Percentiles rank a stretch among this genome's conserved stretches.
Evolutionary conservation across 2,888 invertebrate genomes (phyloP).

Genomic region (Trissoscelio sp.): DNA sequence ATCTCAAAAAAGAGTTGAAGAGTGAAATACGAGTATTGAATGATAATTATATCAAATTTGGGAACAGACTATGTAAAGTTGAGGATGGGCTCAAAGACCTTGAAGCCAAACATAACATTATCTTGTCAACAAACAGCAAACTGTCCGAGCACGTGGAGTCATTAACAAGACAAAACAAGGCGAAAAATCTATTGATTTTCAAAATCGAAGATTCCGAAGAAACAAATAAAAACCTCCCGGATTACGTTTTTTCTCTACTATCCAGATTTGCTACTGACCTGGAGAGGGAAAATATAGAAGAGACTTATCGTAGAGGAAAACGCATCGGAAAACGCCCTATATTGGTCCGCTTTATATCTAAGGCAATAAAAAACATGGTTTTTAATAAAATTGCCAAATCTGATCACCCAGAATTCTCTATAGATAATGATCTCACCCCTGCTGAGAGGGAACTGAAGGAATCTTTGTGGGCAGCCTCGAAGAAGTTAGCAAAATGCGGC

Average conservation of each 20-base stretch:
- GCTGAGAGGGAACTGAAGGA: neutral
- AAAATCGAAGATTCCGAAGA: slow-evolving; percentile 2
- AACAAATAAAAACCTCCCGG: neutral
- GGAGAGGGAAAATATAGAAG: neutral
- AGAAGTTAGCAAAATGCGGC: neutral
- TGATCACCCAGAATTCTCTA: slow-evolving; percentile 1
- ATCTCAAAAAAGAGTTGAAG: slow-evolving; percentile 14
- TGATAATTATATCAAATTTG: slow-evolving; percentile 19
- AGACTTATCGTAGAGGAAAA: neutral
- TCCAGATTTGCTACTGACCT: neutral
- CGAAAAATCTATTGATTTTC: slow-evolving; percentile 4
- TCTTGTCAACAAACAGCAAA: slow-evolving; percentile 27
- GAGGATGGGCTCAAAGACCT: slow-evolving; percentile 4
- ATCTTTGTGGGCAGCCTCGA: slow-evolving; percentile 2
- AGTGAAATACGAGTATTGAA: slow-evolving; percentile 10
- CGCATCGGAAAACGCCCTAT: neutral
- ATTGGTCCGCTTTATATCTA: slow-evolving; percentile 11
- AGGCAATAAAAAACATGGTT: neutral
- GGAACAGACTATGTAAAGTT: slow-evolving; percentile 2
- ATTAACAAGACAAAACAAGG: slow-evolving; percentile 2
- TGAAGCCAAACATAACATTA: neutral
- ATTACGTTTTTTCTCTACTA: neutral
- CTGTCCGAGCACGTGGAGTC: slow-evolving; percentile 21
- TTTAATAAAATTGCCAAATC: slow-evolving; percentile 14
- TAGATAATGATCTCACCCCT: slow-evolving; percentile 26